Evolutionary conservation across 2,797 vertebrate species (phyloP), one percentile per base, ranked within the genome.

Genomic region (Pelodytes ibericus): DNA sequence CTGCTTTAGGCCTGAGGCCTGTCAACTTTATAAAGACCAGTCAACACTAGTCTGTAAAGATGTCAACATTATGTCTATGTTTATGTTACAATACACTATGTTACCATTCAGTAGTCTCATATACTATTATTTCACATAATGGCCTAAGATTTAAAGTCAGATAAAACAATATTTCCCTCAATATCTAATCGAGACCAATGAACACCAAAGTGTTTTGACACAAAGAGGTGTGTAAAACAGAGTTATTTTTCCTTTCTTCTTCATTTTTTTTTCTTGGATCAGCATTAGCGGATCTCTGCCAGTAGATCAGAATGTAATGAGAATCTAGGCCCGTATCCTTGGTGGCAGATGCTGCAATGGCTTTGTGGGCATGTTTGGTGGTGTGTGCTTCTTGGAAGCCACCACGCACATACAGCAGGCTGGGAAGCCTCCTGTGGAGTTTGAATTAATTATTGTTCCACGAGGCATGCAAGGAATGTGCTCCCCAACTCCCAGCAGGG

Each of bases 401-500:
- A 49, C 24, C 31, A n/a, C 44, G 63, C 71, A 59, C 76, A 79
- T 73, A 73, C 30, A 58, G 58, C 47, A 31, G 27, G 58, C 67
- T 63, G 58, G 13, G 25, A 53, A 62, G 70, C 44, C 71, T 79
- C 53, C 71, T 73, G 67, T 73, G 57, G 26, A 69, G 64, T 47
- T 24, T 79, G 64, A 79, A 79, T 73, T 79, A 56, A 79, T 79
- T 53, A 73, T 79, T 66, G 41, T 68, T 73, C 76, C 62, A 41
- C n/a, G 33, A 73, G 58, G 76, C 64, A 72, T 68, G 70, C 71
- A 57, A 56, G 47, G 76, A 79, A 79, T 79, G 61, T 72, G 31
- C 64, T 73, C 63, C 33, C 6, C 4, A 33, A 51, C 64, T 73
- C 47, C 53, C 3, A 31, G 65, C 22, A 33, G 59, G 41, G 26